Evolutionary conservation across 2,113 vertebrate species (phyloP).

Genomic region (Ctenodactylus gundi): DNA sequence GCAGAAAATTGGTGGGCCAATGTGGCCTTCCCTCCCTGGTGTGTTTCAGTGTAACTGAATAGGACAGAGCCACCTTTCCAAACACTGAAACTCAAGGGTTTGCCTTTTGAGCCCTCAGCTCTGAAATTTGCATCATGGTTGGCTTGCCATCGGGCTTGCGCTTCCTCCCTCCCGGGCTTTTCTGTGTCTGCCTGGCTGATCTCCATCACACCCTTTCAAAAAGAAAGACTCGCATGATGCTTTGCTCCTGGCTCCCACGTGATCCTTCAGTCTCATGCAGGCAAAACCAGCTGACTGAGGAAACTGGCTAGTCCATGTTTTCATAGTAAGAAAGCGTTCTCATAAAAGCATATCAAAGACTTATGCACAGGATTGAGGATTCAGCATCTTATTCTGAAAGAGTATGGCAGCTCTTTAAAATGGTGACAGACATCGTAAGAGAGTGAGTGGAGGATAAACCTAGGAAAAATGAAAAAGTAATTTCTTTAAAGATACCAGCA

Average conservation of each 20-base stretch:
- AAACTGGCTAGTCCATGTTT: not conserved
- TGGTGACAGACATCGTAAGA: not conserved
- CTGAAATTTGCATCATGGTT: not conserved
- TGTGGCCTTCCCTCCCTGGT: constrained; percentile 18
- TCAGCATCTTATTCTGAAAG: not conserved
- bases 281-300: not conserved
- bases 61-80: not conserved
- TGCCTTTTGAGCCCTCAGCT: not conserved
- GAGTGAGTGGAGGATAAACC: not conserved
- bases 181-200: not conserved
- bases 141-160: not conserved
- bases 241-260: not conserved
- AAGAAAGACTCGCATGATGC: not conserved
- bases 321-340: not conserved
- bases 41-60: constrained; percentile 11
- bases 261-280: not conserved
- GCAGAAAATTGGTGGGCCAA: constrained; percentile 40
- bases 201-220: not conserved
- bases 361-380: not conserved
- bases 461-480: not conserved
- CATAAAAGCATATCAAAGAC: not conserved
- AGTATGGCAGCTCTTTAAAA: not conserved
- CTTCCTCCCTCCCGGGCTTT: not conserved
- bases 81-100: not conserved
- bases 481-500: not conserved